Evolutionary conservation across 64 coral and sea anemone genomes (phyloP).

Genomic region (Catalaphyllia jardinei): DNA sequence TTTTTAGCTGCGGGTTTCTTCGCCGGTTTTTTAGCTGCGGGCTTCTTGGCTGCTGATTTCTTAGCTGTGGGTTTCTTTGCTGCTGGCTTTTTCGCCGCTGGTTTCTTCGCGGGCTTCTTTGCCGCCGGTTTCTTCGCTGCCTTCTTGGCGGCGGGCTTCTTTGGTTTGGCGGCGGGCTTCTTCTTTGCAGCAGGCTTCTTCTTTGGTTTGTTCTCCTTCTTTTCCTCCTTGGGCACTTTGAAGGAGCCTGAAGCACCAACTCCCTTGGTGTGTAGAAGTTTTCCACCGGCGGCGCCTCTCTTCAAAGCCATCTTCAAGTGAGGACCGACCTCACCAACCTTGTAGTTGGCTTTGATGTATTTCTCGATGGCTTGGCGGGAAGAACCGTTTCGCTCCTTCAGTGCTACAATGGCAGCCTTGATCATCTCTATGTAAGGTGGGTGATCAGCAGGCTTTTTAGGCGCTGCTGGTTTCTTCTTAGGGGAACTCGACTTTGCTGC

Average conservation of each 20-base stretch:
- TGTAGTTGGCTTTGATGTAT: constrained; percentile 60
- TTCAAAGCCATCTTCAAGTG: constrained; percentile 23
- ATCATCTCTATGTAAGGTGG: constrained; percentile 42
- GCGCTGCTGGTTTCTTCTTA: constrained; percentile 28
- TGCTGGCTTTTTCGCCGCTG: background rate
- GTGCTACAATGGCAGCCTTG: background rate
- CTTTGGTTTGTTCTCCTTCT: constrained; percentile 1
- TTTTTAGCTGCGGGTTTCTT: background rate
- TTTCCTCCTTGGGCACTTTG: constrained; percentile 1
- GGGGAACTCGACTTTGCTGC: background rate
- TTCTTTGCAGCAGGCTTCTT: background rate
- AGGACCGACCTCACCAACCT: background rate
- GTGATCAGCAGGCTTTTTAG: constrained; percentile 7
- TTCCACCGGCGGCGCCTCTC: background rate
- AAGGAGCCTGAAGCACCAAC: constrained; percentile 43
- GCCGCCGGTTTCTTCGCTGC: constrained; percentile 8
- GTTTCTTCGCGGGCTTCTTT: background rate
- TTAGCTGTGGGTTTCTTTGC: background rate
- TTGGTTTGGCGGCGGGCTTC: background rate
- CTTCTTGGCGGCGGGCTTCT: background rate
- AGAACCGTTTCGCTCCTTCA: constrained; percentile 43
- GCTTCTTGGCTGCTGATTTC: constrained; percentile 25
- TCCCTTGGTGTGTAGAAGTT: constrained; percentile 7
- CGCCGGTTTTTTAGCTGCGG: background rate
- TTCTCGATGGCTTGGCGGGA: constrained; percentile 57